These are phyloP conservation scores for Hyalella azteca DNA, from an alignment of 2,888 invertebrate species.

Conservation along the genomic window DNA sequence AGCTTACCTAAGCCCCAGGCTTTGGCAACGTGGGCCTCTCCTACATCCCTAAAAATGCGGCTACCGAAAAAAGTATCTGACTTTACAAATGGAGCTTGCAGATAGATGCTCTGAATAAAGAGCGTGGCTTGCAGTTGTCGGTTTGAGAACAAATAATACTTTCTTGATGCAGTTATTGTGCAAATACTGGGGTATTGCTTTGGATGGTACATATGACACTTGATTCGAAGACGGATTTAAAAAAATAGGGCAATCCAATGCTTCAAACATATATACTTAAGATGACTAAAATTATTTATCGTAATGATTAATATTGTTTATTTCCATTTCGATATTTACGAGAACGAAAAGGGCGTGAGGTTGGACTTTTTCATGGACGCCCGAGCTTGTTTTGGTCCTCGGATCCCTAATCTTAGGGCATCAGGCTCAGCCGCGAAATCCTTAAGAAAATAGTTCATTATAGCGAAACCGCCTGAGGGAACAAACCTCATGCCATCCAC, in stretches of 20 bases:
- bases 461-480: slow-evolving; percentile 8
- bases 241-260: too few relatives aligned
- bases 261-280: too few relatives aligned
- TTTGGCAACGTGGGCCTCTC: neutral
- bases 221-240: too few relatives aligned
- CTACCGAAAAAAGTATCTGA: neutral
- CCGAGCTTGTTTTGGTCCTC: neutral
- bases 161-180: too few relatives aligned
- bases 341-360: neutral
- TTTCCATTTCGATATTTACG: too few relatives aligned
- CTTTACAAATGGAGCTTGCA: neutral
- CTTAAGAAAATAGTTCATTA: slow-evolving; percentile 32
- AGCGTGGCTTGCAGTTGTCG: neutral
- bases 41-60: slow-evolving; percentile 16
- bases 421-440: slow-evolving; percentile 25
- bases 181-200: too few relatives aligned
- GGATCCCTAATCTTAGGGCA: slow-evolving; percentile 12
- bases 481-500: slow-evolving; percentile 3
- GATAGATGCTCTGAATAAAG: neutral
- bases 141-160: too few relatives aligned
- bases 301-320: too few relatives aligned
- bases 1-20: neutral
- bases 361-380: neutral
- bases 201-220: too few relatives aligned
- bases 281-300: too few relatives aligned